Evolutionary conservation across 2,113 vertebrate species (phyloP).

Genomic region (Gobio gobio): DNA sequence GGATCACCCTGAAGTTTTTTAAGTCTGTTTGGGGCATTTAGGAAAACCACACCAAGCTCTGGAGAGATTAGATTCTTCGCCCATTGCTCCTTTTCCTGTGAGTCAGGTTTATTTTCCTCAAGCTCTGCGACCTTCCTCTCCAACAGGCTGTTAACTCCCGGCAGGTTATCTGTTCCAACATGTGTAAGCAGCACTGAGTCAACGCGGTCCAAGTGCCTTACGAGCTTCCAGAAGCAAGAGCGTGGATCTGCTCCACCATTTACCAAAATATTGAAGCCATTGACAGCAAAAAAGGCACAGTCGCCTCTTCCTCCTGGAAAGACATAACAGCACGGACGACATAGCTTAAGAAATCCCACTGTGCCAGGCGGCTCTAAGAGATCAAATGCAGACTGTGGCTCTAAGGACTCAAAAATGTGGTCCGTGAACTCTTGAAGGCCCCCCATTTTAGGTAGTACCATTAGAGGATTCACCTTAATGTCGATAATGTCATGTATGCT

Average conservation of each 20-base stretch:
- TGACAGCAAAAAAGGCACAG: slow-evolving; percentile 84
- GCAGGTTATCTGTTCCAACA: slow-evolving; percentile 81
- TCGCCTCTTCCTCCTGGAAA: slow-evolving; percentile 86
- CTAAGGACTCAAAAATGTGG: slow-evolving; percentile 79
- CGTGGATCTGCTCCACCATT: slow-evolving; percentile 84
- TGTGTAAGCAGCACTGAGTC: slow-evolving; percentile 86
- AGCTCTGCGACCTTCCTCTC: slow-evolving; percentile 83
- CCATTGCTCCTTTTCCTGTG: slow-evolving; percentile 70
- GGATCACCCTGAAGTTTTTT: slow-evolving; percentile 63
- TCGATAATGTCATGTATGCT: slow-evolving; percentile 78
- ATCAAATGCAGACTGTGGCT: slow-evolving; percentile 81
- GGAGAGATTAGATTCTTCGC: slow-evolving; percentile 82
- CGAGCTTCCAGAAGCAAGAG: slow-evolving; percentile 87
- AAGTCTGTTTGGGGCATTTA: slow-evolving; percentile 76
- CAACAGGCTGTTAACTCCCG: slow-evolving; percentile 83
- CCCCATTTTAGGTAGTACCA: slow-evolving; percentile 73
- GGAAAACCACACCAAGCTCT: slow-evolving; percentile 81
- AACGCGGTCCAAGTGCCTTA: slow-evolving; percentile 84
- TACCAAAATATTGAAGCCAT: slow-evolving; percentile 85
- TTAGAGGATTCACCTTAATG: slow-evolving; percentile 77
- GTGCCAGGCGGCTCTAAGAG: slow-evolving; percentile 83
- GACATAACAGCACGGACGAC: slow-evolving; percentile 86
- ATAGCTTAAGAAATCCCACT: slow-evolving; percentile 85
- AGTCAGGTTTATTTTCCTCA: slow-evolving; percentile 69
- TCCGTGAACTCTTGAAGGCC: slow-evolving; percentile 84